These are phyloP conservation scores for Erethizon dorsatum DNA, from an alignment of 2,797 vertebrate genomes.

Conservation along the genomic window DNA sequence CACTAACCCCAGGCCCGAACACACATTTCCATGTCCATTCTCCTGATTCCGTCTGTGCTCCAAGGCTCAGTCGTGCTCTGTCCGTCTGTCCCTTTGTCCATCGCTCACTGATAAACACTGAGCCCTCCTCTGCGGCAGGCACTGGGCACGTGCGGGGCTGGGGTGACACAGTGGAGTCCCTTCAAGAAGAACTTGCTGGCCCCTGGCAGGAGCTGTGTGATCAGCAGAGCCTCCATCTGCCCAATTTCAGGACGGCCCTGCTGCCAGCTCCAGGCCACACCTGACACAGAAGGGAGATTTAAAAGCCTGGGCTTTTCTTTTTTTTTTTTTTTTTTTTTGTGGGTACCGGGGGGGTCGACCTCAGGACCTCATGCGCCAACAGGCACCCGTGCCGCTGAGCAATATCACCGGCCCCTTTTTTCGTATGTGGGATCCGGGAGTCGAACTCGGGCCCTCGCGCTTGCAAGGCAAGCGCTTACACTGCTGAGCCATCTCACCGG, in stretches of 20 bases:
- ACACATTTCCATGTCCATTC: not conserved
- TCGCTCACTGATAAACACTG: not conserved
- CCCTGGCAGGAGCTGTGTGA: not conserved
- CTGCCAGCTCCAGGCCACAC: not conserved
- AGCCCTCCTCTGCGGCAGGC: not conserved
- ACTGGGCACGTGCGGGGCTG: not conserved
- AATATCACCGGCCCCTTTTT: too few relatives aligned
- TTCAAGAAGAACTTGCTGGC: not conserved
- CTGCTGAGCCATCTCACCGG: too few relatives aligned
- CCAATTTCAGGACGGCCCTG: not conserved
- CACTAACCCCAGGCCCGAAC: too few relatives aligned
- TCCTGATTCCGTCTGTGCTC: not conserved
- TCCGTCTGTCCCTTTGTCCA: too few relatives aligned
- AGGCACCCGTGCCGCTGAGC: too few relatives aligned
- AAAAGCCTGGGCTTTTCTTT: too few relatives aligned
- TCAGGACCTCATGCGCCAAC: too few relatives aligned
- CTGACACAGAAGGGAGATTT: not conserved
- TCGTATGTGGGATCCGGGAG: too few relatives aligned
- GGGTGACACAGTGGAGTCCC: not conserved
- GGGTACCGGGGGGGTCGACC: too few relatives aligned
- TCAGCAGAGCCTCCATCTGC: not conserved
- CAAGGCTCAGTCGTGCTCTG: not conserved
- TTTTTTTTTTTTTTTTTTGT: too few relatives aligned
- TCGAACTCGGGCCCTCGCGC: too few relatives aligned
- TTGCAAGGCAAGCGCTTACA: too few relatives aligned